These are phyloP conservation scores for Hypselothyrea guttata DNA, from an alignment of 2,888 invertebrate genomes.

Conservation along the genomic window DNA sequence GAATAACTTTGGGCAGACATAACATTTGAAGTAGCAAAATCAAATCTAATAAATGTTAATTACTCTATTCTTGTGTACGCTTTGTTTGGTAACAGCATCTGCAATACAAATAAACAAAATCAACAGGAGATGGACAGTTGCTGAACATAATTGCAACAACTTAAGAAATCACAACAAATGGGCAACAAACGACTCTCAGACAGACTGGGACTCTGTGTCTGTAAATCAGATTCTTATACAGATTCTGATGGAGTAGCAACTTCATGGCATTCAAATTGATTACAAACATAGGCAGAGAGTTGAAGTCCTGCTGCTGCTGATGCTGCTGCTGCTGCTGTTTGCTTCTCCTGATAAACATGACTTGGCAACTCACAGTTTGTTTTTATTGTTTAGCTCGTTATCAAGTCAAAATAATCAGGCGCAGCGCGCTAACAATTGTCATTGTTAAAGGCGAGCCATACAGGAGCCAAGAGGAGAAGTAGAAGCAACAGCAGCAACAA, in stretches of 20 bases:
- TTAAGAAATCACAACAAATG: conserved; percentile 75
- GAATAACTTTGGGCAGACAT: conserved; percentile 30
- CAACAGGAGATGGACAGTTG: conserved; percentile 11
- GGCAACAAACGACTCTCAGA: conserved; percentile 39
- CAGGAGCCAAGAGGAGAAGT: conserved; percentile 54
- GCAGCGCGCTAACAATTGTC: conserved; percentile 77
- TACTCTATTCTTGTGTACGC: conserved; percentile 3
- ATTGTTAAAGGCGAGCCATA: conserved; percentile 72
- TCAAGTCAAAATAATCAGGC: conserved; percentile 82
- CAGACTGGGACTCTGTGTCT: neutral
- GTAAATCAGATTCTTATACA: conserved; percentile 14
- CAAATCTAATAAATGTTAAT: conserved; percentile 56
- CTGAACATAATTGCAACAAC: conserved; percentile 72
- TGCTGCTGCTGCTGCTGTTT: neutral
- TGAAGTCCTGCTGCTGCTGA: conserved; percentile 40
- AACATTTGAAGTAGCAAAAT: conserved; percentile 46
- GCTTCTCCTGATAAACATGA: conserved; percentile 71
- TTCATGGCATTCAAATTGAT: conserved; percentile 72
- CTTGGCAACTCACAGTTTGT: conserved; percentile 64
- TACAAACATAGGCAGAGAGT: conserved; percentile 41
- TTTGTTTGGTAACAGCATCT: conserved; percentile 38
- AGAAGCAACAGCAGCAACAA: conserved; percentile 20
- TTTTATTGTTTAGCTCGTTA: conserved; percentile 81
- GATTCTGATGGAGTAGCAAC: conserved; percentile 30
- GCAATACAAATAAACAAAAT: conserved; percentile 20